Conservation (phyloP, 2,888 invertebrate genomes). For the Cyrtodaria siliqua region DNA sequence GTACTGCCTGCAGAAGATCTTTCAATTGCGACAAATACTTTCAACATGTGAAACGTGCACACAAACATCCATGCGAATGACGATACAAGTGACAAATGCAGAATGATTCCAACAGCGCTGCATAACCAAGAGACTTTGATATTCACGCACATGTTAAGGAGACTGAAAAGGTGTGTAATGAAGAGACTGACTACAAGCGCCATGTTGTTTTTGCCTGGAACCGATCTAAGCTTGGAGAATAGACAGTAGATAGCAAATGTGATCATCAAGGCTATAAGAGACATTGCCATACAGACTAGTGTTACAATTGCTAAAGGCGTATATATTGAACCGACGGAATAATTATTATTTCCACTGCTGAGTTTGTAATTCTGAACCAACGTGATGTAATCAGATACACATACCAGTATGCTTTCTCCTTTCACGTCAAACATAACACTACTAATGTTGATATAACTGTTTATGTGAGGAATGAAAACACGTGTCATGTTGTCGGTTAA, state of each 20-base stretch:
- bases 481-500: no score
- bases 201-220: slow-evolving; percentile 18
- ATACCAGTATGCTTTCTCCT: slow-evolving; percentile 10
- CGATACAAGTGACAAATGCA: slow-evolving; percentile 7
- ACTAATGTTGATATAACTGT: no score
- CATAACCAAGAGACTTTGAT: slow-evolving; percentile 6
- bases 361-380: not conserved
- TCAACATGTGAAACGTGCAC: slow-evolving; percentile 52
- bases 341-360: not conserved
- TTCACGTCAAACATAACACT: not conserved
- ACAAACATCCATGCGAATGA: slow-evolving; percentile 35
- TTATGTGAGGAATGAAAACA: no score
- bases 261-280: slow-evolving; percentile 23
- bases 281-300: slow-evolving; percentile 22
- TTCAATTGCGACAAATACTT: slow-evolving; percentile 40
- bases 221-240: not conserved
- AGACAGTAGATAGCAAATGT: slow-evolving; percentile 14
- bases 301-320: slow-evolving; percentile 8
- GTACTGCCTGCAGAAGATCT: not conserved
- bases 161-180: not conserved
- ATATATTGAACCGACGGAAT: not conserved
- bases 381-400: not conserved
- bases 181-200: slow-evolving; percentile 12
- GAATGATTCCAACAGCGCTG: not conserved
- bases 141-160: not conserved